A percentile compares a stretch with the other conserved stretches of the same genome.
Conservation (phyloP, 2,113 vertebrate genomes). For the Thermophis baileyi region DNA sequence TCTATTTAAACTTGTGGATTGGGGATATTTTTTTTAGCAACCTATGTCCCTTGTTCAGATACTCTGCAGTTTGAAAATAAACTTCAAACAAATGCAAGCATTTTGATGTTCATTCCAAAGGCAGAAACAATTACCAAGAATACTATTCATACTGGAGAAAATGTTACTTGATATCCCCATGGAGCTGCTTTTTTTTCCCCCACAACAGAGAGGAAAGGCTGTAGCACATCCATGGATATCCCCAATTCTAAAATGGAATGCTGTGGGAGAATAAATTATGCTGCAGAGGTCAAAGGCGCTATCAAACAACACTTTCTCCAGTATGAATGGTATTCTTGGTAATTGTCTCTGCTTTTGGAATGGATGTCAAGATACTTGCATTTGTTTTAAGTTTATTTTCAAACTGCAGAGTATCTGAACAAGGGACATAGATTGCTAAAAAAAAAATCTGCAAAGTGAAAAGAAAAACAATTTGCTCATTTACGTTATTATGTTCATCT, state of each 20-base stretch:
- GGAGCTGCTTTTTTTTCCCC: neutral
- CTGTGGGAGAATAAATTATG: conserved; percentile 3
- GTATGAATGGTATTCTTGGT: neutral
- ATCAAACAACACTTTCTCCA: neutral
- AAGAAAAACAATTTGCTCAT: neutral
- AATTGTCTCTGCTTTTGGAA: neutral
- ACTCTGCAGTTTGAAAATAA: neutral
- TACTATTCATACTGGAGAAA: neutral
- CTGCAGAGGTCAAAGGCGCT: neutral
- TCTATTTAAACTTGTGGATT: neutral
- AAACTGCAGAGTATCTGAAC: neutral
- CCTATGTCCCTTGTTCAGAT: neutral
- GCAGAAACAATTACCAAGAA: neutral
- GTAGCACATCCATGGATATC: neutral
- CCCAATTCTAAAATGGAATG: conserved; percentile 10
- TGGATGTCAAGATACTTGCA: neutral
- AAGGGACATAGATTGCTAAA: neutral
- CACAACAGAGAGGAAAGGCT: neutral
- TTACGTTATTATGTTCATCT: neutral
- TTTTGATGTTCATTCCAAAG: neutral
- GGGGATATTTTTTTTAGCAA: neutral
- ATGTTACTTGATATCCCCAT: neutral
- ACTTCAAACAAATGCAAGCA: neutral
- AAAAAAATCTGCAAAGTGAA: neutral
- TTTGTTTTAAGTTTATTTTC: neutral